Base-by-base conservation (phyloP, 64 coral and sea anemone species). In the Exaiptasia diaphana region DNA sequence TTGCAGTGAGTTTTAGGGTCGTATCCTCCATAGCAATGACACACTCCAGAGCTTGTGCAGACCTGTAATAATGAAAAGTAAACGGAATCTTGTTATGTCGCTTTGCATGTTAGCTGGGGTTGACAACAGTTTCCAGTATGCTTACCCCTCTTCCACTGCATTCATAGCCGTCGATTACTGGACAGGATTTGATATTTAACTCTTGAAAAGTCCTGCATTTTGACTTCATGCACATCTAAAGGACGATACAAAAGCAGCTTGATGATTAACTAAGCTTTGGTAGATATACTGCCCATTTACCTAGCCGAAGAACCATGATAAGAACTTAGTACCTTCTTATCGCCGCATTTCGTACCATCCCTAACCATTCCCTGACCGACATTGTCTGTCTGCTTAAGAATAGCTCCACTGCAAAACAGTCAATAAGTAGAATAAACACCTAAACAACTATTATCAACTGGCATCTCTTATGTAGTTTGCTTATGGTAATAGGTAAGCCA, bases 141-240 rank as follows among this genome's bases (percentile, higher is more conserved):
- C 49, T 85, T 44, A 91, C 88, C 72, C 88, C 88, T 77, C 50
- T 68, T 25, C 60, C 81, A 27, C 80, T 81, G 22, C 88, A 91
- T 28, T 91, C 81, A 37, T 60, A 57, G 37, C 74, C 52, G 21
- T 67, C 38, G 3, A 67, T 81, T 20, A 45, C 25, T 27, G 88
- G 81, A 27, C 88, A 91, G 15, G 34, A 85, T 20, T 15, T 65
- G 13, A 85, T 77, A 25, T 56, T 56, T 0, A 84, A 38, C 48
- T 20, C 37, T 8, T 50, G 36, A 28, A 69, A 68, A 29, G 82
- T 29, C 63, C 77, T 49, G 31, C 88, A 91, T 44, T 85, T 71
- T 34, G 78, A 45, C 30, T 85, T 76, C 34, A 85, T 62, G 23
- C 88, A 91, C 38, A 91, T 91, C 88, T 91, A n/a, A 5, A 52